Conservation (phyloP, 2,797 vertebrate species). For the Sciurus carolinensis region DNA sequence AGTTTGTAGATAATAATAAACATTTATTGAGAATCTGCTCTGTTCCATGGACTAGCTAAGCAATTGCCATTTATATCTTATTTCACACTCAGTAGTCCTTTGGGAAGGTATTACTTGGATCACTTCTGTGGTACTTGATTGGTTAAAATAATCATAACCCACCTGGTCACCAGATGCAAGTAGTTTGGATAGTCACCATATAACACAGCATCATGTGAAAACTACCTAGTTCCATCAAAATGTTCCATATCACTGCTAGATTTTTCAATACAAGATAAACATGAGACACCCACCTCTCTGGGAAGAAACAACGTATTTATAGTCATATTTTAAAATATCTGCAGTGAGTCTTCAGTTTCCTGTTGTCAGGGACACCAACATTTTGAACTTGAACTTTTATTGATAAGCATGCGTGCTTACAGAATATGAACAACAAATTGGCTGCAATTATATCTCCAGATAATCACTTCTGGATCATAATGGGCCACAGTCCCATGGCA, state of each 20-base stretch:
- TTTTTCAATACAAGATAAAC: background rate
- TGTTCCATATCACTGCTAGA: background rate
- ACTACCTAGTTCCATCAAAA: background rate
- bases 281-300: background rate
- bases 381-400: constrained; percentile 41
- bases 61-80: no score
- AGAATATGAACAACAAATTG: constrained; percentile 25
- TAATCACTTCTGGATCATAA: constrained; percentile 17
- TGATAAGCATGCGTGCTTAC: background rate
- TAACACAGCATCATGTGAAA: background rate
- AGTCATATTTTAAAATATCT: constrained; percentile 26
- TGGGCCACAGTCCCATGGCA: background rate
- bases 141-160: background rate
- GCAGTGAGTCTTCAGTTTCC: background rate
- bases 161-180: background rate
- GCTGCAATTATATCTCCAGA: background rate
- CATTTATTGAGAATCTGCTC: no score
- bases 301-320: background rate
- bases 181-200: background rate
- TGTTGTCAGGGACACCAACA: background rate
- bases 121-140: background rate
- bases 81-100: no score
- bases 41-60: no score
- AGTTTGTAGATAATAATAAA: no score
- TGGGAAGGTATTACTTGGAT: background rate